Conservation (phyloP, 2,797 vertebrate species). For the Hydrophis major region DNA sequence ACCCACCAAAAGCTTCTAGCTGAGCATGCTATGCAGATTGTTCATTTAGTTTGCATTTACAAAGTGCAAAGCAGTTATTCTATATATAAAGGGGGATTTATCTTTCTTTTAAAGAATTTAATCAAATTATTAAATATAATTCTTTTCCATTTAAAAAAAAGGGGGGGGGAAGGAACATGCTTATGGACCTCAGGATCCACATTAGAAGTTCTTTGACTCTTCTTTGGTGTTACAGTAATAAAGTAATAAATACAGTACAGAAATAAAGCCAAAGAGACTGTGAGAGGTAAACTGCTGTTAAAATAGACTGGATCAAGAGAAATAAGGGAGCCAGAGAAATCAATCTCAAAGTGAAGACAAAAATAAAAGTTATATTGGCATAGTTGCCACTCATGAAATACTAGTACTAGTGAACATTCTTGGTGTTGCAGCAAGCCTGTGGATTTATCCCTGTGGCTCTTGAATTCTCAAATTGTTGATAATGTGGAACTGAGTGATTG, state of each 20-base stretch:
- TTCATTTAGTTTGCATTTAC: not conserved
- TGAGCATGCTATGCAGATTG: not conserved
- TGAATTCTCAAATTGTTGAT: not conserved
- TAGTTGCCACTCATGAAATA: not conserved
- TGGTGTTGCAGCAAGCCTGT: not conserved
- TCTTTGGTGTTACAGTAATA: not conserved
- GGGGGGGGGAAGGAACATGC: not conserved
- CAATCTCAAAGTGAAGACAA: not conserved
- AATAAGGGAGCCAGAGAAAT: not conserved
- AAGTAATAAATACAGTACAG: not conserved
- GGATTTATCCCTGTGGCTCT: not conserved
- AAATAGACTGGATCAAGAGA: not conserved
- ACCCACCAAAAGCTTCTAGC: not conserved
- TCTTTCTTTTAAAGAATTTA: not conserved
- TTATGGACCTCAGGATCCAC: not conserved
- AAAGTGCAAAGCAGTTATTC: not conserved
- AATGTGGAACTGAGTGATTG: not conserved
- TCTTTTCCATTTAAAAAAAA: not conserved
- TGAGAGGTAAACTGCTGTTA: not conserved
- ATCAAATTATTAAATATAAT: not conserved
- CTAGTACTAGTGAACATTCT: not conserved
- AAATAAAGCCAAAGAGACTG: not conserved
- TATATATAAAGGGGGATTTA: not conserved
- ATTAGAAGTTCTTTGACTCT: not conserved
- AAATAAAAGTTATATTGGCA: not conserved